Base-by-base conservation (phyloP, 2,888 invertebrate genomes). In the Ichneumoninae sp. region DNA sequence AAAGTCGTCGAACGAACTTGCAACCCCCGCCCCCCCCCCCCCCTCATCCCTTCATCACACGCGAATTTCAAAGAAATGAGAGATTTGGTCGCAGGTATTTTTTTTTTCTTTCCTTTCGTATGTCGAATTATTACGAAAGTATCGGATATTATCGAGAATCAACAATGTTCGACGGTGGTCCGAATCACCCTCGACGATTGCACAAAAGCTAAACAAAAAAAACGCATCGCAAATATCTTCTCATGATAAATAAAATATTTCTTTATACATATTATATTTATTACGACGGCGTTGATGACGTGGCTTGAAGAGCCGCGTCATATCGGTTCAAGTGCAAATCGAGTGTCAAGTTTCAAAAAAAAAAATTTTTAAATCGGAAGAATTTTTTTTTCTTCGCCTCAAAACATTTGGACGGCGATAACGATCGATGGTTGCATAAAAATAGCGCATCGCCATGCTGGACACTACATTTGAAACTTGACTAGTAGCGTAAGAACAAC, bases 231-330 rank as follows among this genome's bases (percentile, higher is more conserved):
- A 91, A 90, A 90, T 91, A 90, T 87, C 89, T 91, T 90, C 87
- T 88, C 86, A 88, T 88, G 87, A 89, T 89, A 86, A 88, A 75
- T 44, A 87, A 88, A 90, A 90, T 89, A 89, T 90, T 91, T 90
- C 89, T 90, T 90, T 91, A 89, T 88, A 88, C 88, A 89, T 88
- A 88, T 74, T 89, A 89, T 91, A 92, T 91, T 92, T 91, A 92
- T 92, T 92, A 91, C 89, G 90, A 90, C 90, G 89, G 91, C 91
- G 92, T 91, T 91, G 88, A 88, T 89, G 87, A 89, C 89, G 90
- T 88, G 30, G 70, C 68, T 73, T 47, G n/a, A 66, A 36, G 54
- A 83, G 76, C 71, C 26, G n/a, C 78, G 65, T 70, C 80, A 83
- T 83, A 69, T 79, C 63, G 71, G 90, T 90, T 91, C 90, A 90